These are phyloP conservation scores for Hirudinaria manillensis DNA, from an alignment of 2,888 invertebrate genomes.

Conservation along the genomic window DNA sequence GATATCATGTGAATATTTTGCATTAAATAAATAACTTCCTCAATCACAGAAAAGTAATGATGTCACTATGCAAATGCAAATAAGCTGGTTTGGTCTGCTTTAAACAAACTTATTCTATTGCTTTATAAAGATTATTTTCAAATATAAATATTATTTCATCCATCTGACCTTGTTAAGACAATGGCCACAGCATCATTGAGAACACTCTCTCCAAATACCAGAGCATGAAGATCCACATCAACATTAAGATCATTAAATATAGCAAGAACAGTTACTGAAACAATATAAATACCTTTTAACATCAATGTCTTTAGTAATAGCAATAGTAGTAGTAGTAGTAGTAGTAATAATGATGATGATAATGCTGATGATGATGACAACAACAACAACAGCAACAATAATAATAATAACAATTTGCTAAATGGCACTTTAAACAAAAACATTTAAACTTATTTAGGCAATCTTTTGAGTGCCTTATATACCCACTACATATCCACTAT, in stretches of 20 bases:
- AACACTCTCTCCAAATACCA: constrained; percentile 97
- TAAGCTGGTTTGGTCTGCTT: too few relatives aligned
- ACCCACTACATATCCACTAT: too few relatives aligned
- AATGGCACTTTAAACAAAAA: neutral
- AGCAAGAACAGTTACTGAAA: constrained; percentile 79
- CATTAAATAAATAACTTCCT: too few relatives aligned
- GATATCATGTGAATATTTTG: neutral
- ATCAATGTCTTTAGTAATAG: neutral
- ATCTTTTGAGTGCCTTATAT: too few relatives aligned
- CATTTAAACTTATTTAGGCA: too few relatives aligned
- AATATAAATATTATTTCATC: too few relatives aligned
- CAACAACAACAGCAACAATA: neutral
- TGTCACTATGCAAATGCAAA: too few relatives aligned
- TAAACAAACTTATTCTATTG: too few relatives aligned
- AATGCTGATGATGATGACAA: too few relatives aligned
- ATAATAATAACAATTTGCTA: neutral
- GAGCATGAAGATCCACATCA: constrained; percentile 92
- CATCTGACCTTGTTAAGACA: constrained; percentile 77
- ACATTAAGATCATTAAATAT: constrained; percentile 94
- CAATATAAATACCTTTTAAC: constrained; percentile 13
- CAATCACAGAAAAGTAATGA: too few relatives aligned
- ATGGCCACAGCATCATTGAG: constrained; percentile 97
- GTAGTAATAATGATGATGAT: too few relatives aligned
- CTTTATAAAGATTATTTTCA: too few relatives aligned
- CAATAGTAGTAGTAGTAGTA: neutral